Percentiles rank a stretch among this genome's conserved stretches.
Conservation (phyloP, 35 echinoderm and acorn worm genomes). For the Apostichopus parvimensis region DNA sequence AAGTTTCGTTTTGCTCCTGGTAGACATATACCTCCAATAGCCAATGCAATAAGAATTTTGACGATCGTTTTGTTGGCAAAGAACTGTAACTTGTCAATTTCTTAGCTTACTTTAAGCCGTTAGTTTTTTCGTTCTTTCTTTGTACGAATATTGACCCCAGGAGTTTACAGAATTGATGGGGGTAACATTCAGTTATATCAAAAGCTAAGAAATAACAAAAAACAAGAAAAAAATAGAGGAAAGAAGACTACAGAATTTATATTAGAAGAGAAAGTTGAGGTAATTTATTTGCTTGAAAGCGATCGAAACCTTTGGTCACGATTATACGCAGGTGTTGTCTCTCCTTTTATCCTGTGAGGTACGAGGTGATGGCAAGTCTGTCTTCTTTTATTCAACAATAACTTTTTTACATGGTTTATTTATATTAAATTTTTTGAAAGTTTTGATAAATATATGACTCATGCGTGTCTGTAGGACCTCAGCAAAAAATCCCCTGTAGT, state of each 20-base stretch:
- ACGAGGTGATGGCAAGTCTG: neutral
- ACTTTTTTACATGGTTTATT: slow-evolving; percentile 13
- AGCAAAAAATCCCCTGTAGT: too few relatives aligned
- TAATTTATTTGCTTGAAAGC: slow-evolving; percentile 7
- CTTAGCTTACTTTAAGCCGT: too few relatives aligned
- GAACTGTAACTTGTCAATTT: too few relatives aligned
- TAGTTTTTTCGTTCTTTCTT: too few relatives aligned
- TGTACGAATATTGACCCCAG: too few relatives aligned
- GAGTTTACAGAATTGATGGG: too few relatives aligned
- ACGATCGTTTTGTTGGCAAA: too few relatives aligned
- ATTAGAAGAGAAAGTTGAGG: neutral
- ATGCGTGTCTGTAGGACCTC: slow-evolving; percentile 9
- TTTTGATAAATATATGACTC: slow-evolving; percentile 48
- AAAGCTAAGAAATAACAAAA: neutral
- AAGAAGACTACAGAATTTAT: neutral
- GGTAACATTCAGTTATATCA: neutral
- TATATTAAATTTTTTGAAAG: slow-evolving; percentile 7
- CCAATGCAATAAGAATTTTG: too few relatives aligned
- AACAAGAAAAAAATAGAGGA: neutral
- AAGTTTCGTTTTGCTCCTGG: too few relatives aligned
- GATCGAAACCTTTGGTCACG: slow-evolving; percentile 1
- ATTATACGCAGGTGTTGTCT: slow-evolving; percentile 24
- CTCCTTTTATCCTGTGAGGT: slow-evolving; percentile 19
- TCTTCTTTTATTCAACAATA: neutral
- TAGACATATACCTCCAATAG: too few relatives aligned